These are phyloP conservation scores for Ladona fulva DNA, from an alignment of 1,140 invertebrate species.

Conservation along the genomic window DNA sequence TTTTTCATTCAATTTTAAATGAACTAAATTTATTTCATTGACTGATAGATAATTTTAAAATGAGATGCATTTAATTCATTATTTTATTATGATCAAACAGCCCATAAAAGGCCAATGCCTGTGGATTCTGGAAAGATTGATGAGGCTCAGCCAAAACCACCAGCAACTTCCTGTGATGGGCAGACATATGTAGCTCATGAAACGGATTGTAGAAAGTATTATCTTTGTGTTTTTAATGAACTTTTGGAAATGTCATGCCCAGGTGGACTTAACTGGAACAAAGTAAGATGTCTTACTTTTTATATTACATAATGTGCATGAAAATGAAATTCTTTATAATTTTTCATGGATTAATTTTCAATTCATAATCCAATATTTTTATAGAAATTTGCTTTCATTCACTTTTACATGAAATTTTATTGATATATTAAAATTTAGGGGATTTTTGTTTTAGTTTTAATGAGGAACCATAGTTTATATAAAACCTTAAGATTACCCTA, in stretches of 20 bases:
- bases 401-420: no score
- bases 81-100: constrained; percentile 12
- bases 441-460: no score
- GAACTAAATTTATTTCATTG: no score
- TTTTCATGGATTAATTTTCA: no score
- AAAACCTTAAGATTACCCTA: no score
- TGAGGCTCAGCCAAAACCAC: constrained; percentile 21
- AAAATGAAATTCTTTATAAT: background rate
- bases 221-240: constrained; percentile 63
- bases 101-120: constrained; percentile 21
- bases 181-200: constrained; percentile 52
- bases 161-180: constrained; percentile 43
- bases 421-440: no score
- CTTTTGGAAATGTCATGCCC: constrained; percentile 58
- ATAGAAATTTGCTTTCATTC: no score
- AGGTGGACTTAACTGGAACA: constrained; percentile 62
- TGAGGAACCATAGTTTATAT: no score
- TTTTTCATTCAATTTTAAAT: no score
- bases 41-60: no score
- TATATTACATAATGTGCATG: background rate
- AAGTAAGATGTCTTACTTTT: constrained; percentile 31
- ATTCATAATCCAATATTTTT: no score
- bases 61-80: no score
- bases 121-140: constrained; percentile 27
- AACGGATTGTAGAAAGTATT: constrained; percentile 67